phyloP scores from a whole-genome alignment of 53 echinoderm and acorn worm genomes.

The Stichopus horrens region DNA sequence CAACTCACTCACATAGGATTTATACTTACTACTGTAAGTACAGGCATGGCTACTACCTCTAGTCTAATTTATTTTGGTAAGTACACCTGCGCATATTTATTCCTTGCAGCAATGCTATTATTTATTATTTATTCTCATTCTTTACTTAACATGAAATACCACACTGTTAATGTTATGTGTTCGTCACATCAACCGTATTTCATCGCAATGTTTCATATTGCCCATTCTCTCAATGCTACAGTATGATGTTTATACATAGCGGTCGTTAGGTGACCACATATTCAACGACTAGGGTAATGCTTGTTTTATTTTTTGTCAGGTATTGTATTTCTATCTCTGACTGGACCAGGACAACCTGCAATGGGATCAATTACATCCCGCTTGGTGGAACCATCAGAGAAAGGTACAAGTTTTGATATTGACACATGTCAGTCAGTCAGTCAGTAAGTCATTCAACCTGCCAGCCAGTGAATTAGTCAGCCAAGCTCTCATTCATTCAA shows the following conservation, averaged over 20 bases:
- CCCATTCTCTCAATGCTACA: too few species aligned
- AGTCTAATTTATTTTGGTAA: constrained; percentile 51
- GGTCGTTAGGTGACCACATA: too few species aligned
- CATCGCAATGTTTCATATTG: too few species aligned
- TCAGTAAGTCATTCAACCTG: background rate
- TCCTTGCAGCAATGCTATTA: too few species aligned
- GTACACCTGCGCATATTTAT: background rate
- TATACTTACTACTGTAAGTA: constrained; percentile 21
- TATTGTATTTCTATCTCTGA: constrained; percentile 40
- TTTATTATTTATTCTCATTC: too few species aligned
- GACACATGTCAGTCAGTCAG: background rate
- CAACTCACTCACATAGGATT: constrained; percentile 34
- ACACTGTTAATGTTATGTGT: too few species aligned
- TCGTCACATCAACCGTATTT: too few species aligned
- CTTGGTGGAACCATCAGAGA: constrained; percentile 61
- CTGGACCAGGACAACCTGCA: constrained; percentile 68
- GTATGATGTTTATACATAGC: too few species aligned
- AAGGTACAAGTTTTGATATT: constrained; percentile 46
- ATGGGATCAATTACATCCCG: constrained; percentile 63
- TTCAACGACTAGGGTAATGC: too few species aligned
- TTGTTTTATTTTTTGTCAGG: constrained; percentile 24
- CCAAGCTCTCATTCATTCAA: too few species aligned
- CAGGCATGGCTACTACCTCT: constrained; percentile 42
- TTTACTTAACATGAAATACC: too few species aligned
- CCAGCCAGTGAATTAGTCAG: background rate